Conservation (phyloP, 2,797 vertebrate species). For the Sparus aurata region DNA sequence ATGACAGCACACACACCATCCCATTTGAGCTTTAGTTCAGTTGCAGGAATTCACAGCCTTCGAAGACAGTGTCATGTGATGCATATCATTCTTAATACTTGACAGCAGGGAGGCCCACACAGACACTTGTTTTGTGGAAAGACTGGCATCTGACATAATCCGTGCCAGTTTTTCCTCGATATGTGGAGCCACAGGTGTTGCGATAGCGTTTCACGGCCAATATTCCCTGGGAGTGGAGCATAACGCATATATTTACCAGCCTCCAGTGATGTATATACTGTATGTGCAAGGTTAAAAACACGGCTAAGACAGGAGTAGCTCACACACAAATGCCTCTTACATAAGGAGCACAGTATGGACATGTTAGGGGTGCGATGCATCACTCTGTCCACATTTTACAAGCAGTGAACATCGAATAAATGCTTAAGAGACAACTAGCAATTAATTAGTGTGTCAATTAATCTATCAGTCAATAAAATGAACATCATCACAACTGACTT, state of each 20-base stretch:
- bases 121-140: constrained; percentile 21
- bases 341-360: neutral
- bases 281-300: neutral
- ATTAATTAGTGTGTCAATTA: too few relatives aligned
- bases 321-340: neutral
- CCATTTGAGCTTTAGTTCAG: neutral
- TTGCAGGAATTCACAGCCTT: neutral
- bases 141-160: constrained; percentile 30
- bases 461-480: too few relatives aligned
- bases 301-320: neutral
- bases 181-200: constrained; percentile 23
- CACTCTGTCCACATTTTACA: neutral
- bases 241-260: neutral
- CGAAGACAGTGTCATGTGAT: neutral
- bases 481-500: too few relatives aligned
- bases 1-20: neutral
- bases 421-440: neutral
- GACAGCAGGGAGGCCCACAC: constrained; percentile 58
- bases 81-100: neutral
- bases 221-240: neutral
- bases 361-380: neutral
- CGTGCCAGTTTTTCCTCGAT: constrained; percentile 28
- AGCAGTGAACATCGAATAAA: neutral
- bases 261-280: neutral
- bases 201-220: neutral